Conservation (phyloP, 2,797 vertebrate species). For the Gymnothorax reevesii region DNA sequence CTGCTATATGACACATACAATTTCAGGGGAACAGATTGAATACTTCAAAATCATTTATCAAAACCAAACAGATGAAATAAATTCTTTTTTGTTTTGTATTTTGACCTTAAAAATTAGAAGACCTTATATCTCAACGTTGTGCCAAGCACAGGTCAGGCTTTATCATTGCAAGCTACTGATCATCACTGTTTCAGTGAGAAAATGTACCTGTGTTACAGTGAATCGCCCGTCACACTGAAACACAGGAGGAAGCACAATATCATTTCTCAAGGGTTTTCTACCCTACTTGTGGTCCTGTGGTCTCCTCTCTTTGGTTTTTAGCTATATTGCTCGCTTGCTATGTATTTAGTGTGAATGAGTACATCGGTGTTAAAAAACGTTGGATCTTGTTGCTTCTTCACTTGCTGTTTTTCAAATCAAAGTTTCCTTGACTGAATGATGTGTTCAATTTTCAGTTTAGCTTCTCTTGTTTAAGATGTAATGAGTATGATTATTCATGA, state of each 20-base stretch:
- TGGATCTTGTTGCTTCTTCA: neutral
- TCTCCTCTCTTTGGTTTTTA: neutral
- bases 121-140: too few species aligned
- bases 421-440: neutral
- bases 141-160: too few species aligned
- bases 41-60: too few species aligned
- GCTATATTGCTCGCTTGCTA: neutral
- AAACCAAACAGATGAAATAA: neutral
- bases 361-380: neutral
- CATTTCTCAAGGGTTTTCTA: neutral
- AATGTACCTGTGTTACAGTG: too few species aligned
- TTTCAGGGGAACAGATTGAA: neutral
- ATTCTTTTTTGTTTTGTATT: neutral
- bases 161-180: too few species aligned
- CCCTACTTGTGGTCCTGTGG: neutral
- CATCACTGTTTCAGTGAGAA: too few species aligned
- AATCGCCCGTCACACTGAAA: neutral
- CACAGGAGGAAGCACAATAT: neutral
- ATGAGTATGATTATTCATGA: neutral
- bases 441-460: neutral
- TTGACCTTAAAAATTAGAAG: too few species aligned
- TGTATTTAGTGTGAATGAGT: neutral
- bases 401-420: neutral
- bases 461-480: neutral
- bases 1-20: neutral